A percentile compares a stretch with the other conserved stretches of the same genome.
Evolutionary conservation across 2,113 vertebrate genomes (phyloP).

Genomic region (Hoplias malabaricus): DNA sequence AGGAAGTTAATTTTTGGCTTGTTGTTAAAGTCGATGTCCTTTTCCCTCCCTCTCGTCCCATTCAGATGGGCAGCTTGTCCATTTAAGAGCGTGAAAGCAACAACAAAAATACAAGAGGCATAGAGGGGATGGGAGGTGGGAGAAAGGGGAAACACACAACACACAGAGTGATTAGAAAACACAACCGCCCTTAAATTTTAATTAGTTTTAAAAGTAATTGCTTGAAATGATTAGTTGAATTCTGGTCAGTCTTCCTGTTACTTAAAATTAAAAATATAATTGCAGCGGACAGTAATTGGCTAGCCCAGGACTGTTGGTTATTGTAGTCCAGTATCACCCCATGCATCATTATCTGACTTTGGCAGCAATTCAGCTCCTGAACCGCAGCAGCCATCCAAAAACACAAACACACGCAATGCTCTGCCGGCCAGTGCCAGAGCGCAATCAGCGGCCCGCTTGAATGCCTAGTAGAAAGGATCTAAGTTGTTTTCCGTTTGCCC

Average conservation of each 20-base stretch:
- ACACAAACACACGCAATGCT: conserved; percentile 42
- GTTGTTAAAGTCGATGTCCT: conserved; percentile 43
- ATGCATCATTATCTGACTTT: conserved; percentile 47
- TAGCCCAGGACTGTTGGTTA: conserved; percentile 37
- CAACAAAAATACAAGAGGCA: conserved; percentile 51
- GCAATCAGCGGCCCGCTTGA: conserved; percentile 39
- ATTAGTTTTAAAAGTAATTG: conserved; percentile 55
- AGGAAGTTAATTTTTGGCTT: conserved; percentile 48
- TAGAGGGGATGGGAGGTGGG: not conserved
- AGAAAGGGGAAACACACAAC: conserved; percentile 49
- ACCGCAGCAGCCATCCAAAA: conserved; percentile 43
- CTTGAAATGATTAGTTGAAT: conserved; percentile 50
- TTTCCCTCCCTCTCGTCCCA: conserved; percentile 8
- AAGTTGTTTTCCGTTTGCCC: conserved; percentile 42
- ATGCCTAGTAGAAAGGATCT: conserved; percentile 42
- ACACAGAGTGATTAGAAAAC: conserved; percentile 61
- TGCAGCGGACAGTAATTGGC: conserved; percentile 50
- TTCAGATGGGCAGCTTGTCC: conserved; percentile 19
- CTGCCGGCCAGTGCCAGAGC: conserved; percentile 31
- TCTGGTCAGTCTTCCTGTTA: conserved; percentile 35
- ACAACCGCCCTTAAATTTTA: conserved; percentile 56
- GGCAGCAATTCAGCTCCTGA: conserved; percentile 35
- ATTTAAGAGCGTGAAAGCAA: conserved; percentile 46
- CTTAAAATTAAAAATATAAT: conserved; percentile 56
- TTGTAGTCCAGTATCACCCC: conserved; percentile 46